Evolutionary conservation across 2,888 invertebrate genomes (phyloP).

Genomic region (Julus scanicus): DNA sequence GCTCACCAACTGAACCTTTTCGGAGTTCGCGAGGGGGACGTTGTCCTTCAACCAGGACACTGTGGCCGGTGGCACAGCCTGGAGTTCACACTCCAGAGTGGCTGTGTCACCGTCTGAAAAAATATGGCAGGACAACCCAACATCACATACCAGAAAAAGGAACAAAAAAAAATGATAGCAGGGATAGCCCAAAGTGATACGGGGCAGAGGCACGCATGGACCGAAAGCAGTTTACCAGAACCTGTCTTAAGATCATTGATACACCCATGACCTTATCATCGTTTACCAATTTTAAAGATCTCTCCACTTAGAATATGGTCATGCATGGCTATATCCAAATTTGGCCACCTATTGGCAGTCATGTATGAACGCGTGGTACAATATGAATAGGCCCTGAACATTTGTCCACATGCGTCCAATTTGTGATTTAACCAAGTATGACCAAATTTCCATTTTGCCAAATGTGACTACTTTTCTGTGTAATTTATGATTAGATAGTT

Average conservation of each 20-base stretch:
- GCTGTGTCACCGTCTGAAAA: constrained; percentile 60
- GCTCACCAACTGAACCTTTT: constrained; percentile 75
- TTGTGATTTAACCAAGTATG: no score
- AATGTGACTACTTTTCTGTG: no score
- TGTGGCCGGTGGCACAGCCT: constrained; percentile 70
- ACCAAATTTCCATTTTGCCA: no score
- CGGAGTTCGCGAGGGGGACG: constrained; percentile 81
- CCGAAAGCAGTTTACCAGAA: background rate
- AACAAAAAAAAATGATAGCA: constrained; percentile 1
- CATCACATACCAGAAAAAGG: background rate
- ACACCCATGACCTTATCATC: no score
- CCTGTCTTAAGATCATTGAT: background rate
- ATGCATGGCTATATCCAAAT: no score
- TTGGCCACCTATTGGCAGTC: no score
- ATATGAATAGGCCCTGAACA: no score
- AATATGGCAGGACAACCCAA: background rate
- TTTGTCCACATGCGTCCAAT: no score
- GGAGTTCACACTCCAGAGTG: constrained; percentile 59
- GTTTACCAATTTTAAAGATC: no score
- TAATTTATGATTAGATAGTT: no score
- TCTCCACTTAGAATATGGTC: no score
- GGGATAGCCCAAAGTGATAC: background rate
- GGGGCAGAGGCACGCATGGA: background rate
- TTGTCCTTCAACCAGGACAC: constrained; percentile 91
- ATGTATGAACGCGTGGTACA: no score